A percentile compares a stretch with the other conserved stretches of the same genome.
Evolutionary conservation across 64 coral and sea anemone species (phyloP).

Genomic region (Hydrozoanthus tunicans): DNA sequence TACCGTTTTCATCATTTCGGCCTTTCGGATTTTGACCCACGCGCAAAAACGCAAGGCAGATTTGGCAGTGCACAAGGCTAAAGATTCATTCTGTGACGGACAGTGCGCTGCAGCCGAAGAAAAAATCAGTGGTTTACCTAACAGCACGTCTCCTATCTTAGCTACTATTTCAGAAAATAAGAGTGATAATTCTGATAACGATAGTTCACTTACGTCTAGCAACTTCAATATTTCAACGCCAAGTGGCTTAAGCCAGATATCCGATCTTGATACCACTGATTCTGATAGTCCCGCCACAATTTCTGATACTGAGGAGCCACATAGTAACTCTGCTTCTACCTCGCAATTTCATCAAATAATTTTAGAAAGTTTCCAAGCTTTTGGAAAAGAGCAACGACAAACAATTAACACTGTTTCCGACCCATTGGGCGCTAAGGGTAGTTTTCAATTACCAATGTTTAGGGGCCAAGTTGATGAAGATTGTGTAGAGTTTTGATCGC

Average conservation of each 20-base stretch:
- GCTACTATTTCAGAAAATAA: not conserved
- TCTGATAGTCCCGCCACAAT: not conserved
- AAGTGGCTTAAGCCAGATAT: not conserved
- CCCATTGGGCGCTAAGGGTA: not conserved
- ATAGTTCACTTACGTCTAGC: not conserved
- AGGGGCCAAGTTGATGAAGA: not conserved
- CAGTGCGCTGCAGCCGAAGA: not conserved
- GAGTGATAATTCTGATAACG: not conserved
- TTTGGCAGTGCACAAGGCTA: not conserved
- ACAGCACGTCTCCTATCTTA: not conserved
- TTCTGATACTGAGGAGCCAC: not conserved
- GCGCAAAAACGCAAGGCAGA: not conserved
- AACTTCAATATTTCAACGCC: not conserved
- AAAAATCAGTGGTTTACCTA: not conserved
- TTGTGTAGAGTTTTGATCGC: not conserved
- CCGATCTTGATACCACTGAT: not conserved
- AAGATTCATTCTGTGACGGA: slow-evolving; percentile 1
- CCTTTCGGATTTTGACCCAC: not conserved
- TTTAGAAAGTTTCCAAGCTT: not conserved
- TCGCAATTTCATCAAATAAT: not conserved
- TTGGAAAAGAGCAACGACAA: not conserved
- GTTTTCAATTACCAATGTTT: not conserved
- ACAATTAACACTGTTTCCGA: not conserved
- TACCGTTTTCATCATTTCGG: not conserved
- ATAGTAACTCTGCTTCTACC: not conserved